Evolutionary conservation across 2,888 invertebrate genomes (phyloP).

Genomic region (Stenotaenia linearis): DNA sequence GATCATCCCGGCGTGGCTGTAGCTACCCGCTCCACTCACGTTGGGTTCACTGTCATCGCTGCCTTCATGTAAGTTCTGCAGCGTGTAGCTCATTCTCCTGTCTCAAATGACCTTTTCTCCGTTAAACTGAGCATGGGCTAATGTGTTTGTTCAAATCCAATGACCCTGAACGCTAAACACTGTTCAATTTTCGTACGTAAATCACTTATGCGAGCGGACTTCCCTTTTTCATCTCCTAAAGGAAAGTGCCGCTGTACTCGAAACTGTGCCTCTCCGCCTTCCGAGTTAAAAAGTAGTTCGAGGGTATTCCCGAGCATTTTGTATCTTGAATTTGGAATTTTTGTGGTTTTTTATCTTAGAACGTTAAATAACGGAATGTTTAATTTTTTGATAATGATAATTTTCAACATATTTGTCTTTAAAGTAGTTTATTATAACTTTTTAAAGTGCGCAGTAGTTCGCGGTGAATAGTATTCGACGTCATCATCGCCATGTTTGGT

Average conservation of each 20-base stretch:
- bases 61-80: conserved; percentile 14
- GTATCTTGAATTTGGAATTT: background rate
- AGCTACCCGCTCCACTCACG: conserved; percentile 28
- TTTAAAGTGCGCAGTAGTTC: background rate
- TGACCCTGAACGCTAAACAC: background rate
- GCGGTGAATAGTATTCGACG: background rate
- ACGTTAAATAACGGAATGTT: background rate
- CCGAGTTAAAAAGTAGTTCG: conserved; percentile 1
- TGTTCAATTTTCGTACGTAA: conserved; percentile 23
- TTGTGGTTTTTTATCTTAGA: background rate
- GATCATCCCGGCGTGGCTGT: background rate
- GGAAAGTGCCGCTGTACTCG: conserved; percentile 22
- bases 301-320: conserved; percentile 26
- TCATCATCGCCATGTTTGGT: conserved; percentile 41
- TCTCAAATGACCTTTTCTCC: background rate
- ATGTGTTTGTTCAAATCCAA: background rate
- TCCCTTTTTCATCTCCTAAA: conserved; percentile 33
- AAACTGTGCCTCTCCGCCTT: background rate
- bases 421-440: background rate
- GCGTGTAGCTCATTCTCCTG: conserved; percentile 20
- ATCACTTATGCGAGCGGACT: conserved; percentile 10
- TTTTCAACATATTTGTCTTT: background rate
- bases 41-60: conserved; percentile 29
- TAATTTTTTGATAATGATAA: background rate
- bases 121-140: background rate